Evolutionary conservation across 1,140 invertebrate species (phyloP).

Genomic region (Lerema accius): DNA sequence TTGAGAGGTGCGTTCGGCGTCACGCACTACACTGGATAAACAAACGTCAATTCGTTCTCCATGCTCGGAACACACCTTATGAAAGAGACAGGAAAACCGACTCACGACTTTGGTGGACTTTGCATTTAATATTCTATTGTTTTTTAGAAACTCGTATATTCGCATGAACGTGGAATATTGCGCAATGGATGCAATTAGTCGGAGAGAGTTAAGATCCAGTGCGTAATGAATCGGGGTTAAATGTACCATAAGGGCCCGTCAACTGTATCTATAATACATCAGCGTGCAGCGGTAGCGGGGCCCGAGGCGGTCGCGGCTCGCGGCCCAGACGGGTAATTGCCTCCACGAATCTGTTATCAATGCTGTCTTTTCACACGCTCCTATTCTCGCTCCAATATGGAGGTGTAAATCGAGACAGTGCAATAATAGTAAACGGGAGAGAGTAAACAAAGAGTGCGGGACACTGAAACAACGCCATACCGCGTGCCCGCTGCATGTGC

Average conservation of each 20-base stretch:
- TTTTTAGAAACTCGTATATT: conserved; percentile 52
- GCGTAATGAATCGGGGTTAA: conserved; percentile 56
- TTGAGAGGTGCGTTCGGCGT: conserved; percentile 49
- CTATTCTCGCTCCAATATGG: conserved; percentile 57
- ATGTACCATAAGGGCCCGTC: conserved; percentile 61
- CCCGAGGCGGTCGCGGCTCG: conserved; percentile 52
- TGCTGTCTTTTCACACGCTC: conserved; percentile 72
- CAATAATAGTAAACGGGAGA: conserved; percentile 64
- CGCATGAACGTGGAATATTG: conserved; percentile 55
- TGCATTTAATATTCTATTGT: conserved; percentile 60
- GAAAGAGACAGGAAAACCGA: conserved; percentile 40
- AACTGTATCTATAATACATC: conserved; percentile 73
- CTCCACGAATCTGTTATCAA: conserved; percentile 67
- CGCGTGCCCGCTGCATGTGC: conserved; percentile 62
- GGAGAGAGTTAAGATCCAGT: conserved; percentile 1
- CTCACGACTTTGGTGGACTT: conserved; percentile 35
- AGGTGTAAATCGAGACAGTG: conserved; percentile 63
- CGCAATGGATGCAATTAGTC: conserved; percentile 42
- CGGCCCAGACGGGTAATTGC: conserved; percentile 63
- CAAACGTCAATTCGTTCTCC: conserved; percentile 44
- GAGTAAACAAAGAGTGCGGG: conserved; percentile 56
- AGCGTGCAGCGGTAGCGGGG: conserved; percentile 57
- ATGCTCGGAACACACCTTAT: conserved; percentile 34
- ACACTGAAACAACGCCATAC: conserved; percentile 50
- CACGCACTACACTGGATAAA: conserved; percentile 62